phyloP scores from a whole-genome alignment of 1,140 invertebrate species.

The Galendromus occidentalis region DNA sequence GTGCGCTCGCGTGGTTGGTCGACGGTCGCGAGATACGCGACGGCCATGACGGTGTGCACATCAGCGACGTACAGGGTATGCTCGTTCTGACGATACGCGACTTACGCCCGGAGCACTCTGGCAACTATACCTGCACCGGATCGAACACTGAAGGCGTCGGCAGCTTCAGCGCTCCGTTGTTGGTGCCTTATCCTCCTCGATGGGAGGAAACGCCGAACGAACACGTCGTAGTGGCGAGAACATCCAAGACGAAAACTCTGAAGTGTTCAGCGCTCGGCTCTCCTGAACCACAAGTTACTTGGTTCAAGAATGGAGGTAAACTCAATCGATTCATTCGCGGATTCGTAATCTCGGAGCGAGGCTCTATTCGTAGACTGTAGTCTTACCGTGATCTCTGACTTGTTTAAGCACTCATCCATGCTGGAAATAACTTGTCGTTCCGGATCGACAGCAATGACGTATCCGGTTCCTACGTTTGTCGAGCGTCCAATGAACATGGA shows the following conservation, averaged over 20 bases:
- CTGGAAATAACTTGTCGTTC: not conserved
- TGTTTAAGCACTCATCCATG: not conserved
- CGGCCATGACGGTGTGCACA: not conserved
- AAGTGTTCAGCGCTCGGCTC: not conserved
- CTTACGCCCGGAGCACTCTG: slow-evolving; percentile 13
- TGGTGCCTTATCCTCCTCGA: not conserved
- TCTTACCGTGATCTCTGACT: not conserved
- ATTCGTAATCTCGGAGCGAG: too few species aligned
- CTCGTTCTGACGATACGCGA: slow-evolving; percentile 10
- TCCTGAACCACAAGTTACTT: not conserved
- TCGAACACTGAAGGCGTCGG: slow-evolving; percentile 54
- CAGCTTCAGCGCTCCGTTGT: slow-evolving; percentile 37
- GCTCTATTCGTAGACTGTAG: not conserved
- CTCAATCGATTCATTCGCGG: too few species aligned
- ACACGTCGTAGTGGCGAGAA: not conserved
- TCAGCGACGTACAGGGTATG: not conserved
- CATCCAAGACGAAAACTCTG: not conserved
- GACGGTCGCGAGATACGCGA: not conserved
- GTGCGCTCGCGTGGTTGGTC: not conserved
- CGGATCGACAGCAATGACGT: not conserved
- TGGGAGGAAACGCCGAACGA: not conserved
- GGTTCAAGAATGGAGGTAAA: not conserved
- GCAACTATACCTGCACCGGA: slow-evolving; percentile 24
- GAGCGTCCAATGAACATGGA: not conserved
- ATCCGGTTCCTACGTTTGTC: not conserved